Percentiles rank a stretch among this genome's conserved stretches.
Evolutionary conservation across 2,888 invertebrate genomes (phyloP).

Genomic region (Sclerodermus sp.): DNA sequence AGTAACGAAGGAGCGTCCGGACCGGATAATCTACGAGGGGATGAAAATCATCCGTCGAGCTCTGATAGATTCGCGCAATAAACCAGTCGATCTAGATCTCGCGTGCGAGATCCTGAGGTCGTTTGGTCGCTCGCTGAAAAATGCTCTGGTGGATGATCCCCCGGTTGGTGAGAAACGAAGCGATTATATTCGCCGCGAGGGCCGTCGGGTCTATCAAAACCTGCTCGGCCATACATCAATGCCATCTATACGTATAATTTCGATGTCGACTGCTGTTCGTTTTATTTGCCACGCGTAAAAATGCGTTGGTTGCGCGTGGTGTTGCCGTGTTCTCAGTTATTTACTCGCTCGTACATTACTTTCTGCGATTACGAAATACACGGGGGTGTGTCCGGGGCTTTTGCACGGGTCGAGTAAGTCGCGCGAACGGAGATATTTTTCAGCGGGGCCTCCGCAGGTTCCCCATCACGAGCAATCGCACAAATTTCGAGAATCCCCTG

Average conservation of each 20-base stretch:
- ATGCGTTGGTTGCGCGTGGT: background rate
- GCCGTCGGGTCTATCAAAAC: slow-evolving; percentile 47
- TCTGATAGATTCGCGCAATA: background rate
- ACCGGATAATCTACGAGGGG: too few relatives aligned
- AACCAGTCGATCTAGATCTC: too few relatives aligned
- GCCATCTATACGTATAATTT: slow-evolving; percentile 53
- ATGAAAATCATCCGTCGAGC: background rate
- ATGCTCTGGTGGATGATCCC: too few relatives aligned
- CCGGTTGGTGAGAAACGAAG: slow-evolving; percentile 36
- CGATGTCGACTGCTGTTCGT: slow-evolving; percentile 39
- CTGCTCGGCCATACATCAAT: slow-evolving; percentile 50
- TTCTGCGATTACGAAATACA: too few relatives aligned
- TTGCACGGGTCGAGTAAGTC: too few relatives aligned
- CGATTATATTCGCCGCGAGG: slow-evolving; percentile 40
- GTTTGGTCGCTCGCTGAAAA: slow-evolving; percentile 27
- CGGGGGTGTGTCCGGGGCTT: too few relatives aligned
- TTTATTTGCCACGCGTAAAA: slow-evolving; percentile 30
- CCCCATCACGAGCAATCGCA: too few relatives aligned
- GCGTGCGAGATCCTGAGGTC: slow-evolving; percentile 11
- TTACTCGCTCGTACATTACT: slow-evolving; percentile 1
- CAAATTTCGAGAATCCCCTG: too few relatives aligned
- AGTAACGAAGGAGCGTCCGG: too few relatives aligned
- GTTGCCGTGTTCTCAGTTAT: too few relatives aligned
- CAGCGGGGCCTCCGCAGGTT: too few relatives aligned
- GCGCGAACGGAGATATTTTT: too few relatives aligned